Evolutionary conservation across 2,888 invertebrate species (phyloP).

Genomic region (Nymphalis c-album): DNA sequence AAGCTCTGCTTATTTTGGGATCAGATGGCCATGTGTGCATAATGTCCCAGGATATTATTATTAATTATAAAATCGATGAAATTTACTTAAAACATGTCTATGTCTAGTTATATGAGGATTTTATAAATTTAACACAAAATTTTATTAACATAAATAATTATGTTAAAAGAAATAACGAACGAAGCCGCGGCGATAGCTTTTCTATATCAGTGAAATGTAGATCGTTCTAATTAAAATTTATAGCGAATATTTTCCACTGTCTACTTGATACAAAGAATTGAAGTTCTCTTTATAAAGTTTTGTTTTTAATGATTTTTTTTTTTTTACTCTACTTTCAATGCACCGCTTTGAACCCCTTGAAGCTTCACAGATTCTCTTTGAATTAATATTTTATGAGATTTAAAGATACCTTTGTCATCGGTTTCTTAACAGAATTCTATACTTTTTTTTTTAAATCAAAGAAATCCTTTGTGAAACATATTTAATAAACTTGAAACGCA

Average conservation of each 20-base stretch:
- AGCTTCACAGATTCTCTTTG: conserved; percentile 13
- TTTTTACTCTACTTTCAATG: conserved; percentile 20
- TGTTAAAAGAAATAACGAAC: not conserved
- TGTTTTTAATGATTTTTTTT: conserved; percentile 20
- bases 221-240: conserved; percentile 35
- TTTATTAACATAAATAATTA: too few species aligned
- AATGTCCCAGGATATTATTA: too few species aligned
- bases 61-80: too few species aligned
- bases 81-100: too few species aligned
- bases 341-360: conserved; percentile 16
- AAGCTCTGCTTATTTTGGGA: too few species aligned
- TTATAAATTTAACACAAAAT: too few species aligned
- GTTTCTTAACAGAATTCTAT: not conserved
- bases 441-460: too few species aligned
- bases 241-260: conserved; percentile 27
- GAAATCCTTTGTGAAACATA: too few species aligned
- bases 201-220: not conserved
- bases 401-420: conserved; percentile 1
- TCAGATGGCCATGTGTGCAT: too few species aligned
- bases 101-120: too few species aligned
- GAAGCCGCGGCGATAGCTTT: not conserved
- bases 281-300: conserved; percentile 37
- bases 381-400: conserved; percentile 20
- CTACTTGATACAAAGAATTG: conserved; percentile 34
- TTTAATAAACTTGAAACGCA: too few species aligned